Conservation (phyloP, 2,797 vertebrate genomes). For the Phrynocephalus vlangalii region DNA sequence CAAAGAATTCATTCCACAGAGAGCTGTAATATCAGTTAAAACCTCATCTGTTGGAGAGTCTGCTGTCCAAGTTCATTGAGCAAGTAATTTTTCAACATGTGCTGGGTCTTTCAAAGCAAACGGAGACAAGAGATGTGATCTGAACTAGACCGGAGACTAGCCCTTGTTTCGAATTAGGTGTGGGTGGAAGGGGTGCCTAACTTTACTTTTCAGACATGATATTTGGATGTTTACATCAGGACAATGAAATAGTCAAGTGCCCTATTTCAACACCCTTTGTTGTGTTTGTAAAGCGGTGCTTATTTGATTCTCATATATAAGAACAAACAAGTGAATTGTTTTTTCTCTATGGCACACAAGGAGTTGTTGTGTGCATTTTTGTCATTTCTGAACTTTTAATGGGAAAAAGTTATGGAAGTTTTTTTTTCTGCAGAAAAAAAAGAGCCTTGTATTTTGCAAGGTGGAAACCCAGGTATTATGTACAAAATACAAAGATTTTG, state of each 20-base stretch:
- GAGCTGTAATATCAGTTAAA: slow-evolving; percentile 27
- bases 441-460: too few species aligned
- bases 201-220: slow-evolving; percentile 44
- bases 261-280: slow-evolving; percentile 43
- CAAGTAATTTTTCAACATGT: slow-evolving; percentile 57
- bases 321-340: too few species aligned
- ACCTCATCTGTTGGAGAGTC: slow-evolving; percentile 47
- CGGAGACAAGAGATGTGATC: slow-evolving; percentile 34
- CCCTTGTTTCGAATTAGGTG: slow-evolving; percentile 44
- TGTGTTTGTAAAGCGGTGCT: too few species aligned
- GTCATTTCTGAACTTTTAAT: too few species aligned
- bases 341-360: too few species aligned
- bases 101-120: slow-evolving; percentile 55
- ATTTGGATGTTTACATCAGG: slow-evolving; percentile 57
- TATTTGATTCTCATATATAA: too few species aligned
- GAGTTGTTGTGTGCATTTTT: too few species aligned
- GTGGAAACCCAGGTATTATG: too few species aligned
- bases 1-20: background rate
- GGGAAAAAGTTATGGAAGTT: too few species aligned
- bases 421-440: too few species aligned
- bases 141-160: slow-evolving; percentile 54
- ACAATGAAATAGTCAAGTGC: slow-evolving; percentile 43
- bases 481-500: too few species aligned
- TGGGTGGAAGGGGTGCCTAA: background rate
- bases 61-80: slow-evolving; percentile 31